Evolutionary conservation across 2,113 vertebrate genomes (phyloP).

Genomic region (Nansenia antarctica): DNA sequence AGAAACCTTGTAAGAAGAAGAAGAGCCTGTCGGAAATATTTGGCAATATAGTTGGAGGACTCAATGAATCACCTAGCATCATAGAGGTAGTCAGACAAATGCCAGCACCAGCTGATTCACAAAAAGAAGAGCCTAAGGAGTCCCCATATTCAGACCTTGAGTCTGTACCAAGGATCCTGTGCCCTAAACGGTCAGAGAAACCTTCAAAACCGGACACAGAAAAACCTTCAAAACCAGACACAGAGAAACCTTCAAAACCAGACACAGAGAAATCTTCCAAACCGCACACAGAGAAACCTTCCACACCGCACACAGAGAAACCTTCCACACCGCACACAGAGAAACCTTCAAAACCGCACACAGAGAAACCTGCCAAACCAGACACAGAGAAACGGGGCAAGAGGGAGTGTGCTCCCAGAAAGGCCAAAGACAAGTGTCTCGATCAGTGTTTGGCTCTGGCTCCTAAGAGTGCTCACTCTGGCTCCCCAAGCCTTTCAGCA

Average conservation of each 20-base stretch:
- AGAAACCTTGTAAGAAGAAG: constrained; percentile 61
- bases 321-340: constrained; percentile 2
- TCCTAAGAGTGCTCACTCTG: background rate
- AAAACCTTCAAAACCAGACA: background rate
- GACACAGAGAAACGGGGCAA: background rate
- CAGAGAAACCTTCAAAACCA: background rate
- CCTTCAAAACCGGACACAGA: constrained; percentile 4
- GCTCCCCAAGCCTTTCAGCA: constrained; percentile 11
- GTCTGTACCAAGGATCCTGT: constrained; percentile 68
- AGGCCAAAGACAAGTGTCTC: constrained; percentile 31
- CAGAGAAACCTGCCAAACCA: background rate
- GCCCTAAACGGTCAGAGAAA: constrained; percentile 65
- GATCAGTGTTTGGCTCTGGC: constrained; percentile 14
- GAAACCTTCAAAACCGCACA: background rate
- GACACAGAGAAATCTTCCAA: background rate
- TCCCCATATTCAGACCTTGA: constrained; percentile 73
- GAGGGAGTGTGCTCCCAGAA: constrained; percentile 2
- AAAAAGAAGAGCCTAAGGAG: constrained; percentile 60
- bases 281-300: background rate
- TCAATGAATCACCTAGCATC: constrained; percentile 40
- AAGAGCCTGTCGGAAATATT: constrained; percentile 69
- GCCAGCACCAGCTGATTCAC: constrained; percentile 34
- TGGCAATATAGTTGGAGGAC: constrained; percentile 57
- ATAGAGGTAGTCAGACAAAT: constrained; percentile 14
- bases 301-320: constrained; percentile 18